Conservation (phyloP, 2,888 invertebrate species). For the Himalopsyche anomala region DNA sequence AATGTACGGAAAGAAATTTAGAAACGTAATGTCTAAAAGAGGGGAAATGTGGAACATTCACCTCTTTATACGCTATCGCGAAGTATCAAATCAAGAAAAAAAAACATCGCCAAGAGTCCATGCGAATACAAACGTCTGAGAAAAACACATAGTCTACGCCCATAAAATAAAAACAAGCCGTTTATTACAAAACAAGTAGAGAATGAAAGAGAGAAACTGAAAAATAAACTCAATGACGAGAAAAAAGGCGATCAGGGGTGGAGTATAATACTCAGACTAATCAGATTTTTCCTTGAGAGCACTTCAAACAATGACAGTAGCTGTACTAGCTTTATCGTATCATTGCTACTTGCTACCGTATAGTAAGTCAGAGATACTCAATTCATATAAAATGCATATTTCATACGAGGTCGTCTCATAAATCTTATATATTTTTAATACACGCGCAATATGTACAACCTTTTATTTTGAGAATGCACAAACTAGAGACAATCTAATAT, state of each 20-base stretch:
- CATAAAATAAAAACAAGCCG: background rate
- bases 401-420: no score
- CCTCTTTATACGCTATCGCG: background rate
- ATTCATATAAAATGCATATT: background rate
- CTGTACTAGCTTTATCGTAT: background rate
- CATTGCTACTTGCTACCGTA: background rate
- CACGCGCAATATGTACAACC: no score
- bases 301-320: slow-evolving; percentile 16
- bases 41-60: background rate
- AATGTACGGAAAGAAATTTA: background rate
- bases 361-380: background rate
- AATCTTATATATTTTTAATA: no score
- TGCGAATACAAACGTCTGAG: no score
- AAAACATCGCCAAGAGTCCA: no score
- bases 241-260: background rate
- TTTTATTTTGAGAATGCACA: no score
- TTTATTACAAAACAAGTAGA: background rate
- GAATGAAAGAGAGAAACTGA: background rate
- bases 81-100: background rate
- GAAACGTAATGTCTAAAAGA: background rate
- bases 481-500: no score
- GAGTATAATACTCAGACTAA: background rate
- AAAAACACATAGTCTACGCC: background rate
- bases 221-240: background rate
- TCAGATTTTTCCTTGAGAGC: slow-evolving; percentile 6